phyloP scores from a whole-genome alignment of 1,140 invertebrate species.

The Drosophila cardini region DNA sequence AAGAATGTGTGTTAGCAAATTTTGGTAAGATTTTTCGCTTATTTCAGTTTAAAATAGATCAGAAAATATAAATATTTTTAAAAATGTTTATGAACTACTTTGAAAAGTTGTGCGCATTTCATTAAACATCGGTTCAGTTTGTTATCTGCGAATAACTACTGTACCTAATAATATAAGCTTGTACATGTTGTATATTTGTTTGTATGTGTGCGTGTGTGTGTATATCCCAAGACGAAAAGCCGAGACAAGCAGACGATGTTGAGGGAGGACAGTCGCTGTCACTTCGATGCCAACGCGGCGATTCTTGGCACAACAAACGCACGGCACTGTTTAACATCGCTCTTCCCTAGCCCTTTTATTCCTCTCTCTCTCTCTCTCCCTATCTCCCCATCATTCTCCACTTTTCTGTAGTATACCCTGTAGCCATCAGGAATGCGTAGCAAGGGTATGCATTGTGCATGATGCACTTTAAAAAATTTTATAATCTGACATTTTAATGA shows the following conservation, averaged over 20 bases:
- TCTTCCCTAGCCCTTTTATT: neutral
- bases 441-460: neutral
- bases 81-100: too few species aligned
- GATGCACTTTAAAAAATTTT: neutral
- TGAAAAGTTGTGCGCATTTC: too few species aligned
- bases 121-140: too few species aligned
- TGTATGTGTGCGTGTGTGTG: conserved; percentile 9
- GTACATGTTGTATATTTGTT: neutral
- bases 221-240: conserved; percentile 36
- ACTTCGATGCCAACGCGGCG: conserved; percentile 48
- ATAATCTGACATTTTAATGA: neutral
- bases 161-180: neutral
- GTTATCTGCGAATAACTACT: neutral
- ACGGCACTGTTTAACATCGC: conserved; percentile 27
- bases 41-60: too few species aligned
- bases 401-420: conserved; percentile 4
- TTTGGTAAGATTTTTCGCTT: too few species aligned
- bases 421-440: neutral
- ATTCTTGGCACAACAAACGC: conserved; percentile 44
- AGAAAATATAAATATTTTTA: too few species aligned
- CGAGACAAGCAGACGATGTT: conserved; percentile 23
- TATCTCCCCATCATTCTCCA: neutral
- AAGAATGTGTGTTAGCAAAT: too few species aligned
- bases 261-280: conserved; percentile 33
- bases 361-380: neutral